Percentiles rank a stretch among this genome's conserved stretches.
Conservation (phyloP, 2,797 vertebrate species). For the Pampus argenteus region DNA sequence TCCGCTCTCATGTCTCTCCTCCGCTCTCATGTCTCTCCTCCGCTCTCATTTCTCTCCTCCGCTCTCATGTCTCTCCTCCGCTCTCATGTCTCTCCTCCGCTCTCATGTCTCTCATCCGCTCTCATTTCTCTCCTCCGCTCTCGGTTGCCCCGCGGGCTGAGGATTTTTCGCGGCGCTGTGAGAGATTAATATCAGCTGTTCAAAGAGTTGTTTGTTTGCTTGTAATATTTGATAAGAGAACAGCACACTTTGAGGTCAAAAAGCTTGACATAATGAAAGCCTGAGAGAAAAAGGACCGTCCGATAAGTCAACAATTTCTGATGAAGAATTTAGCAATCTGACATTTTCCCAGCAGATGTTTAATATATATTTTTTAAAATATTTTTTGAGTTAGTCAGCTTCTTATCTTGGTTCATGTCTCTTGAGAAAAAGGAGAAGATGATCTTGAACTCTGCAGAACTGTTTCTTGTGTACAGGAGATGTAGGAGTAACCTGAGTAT, state of each 20-base stretch:
- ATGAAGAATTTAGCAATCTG: slow-evolving; percentile 29
- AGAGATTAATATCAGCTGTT: slow-evolving; percentile 73
- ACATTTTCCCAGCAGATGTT: background rate
- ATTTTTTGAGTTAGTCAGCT: background rate
- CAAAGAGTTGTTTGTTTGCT: slow-evolving; percentile 78
- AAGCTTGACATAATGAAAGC: slow-evolving; percentile 68
- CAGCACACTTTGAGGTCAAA: slow-evolving; percentile 70
- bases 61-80: slow-evolving; percentile 36
- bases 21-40: slow-evolving; percentile 37
- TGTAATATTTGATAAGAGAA: slow-evolving; percentile 73
- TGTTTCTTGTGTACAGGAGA: background rate
- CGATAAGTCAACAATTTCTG: slow-evolving; percentile 29
- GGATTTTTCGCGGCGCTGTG: slow-evolving; percentile 46
- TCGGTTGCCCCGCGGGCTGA: slow-evolving; percentile 56
- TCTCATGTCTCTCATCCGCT: slow-evolving; percentile 40
- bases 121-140: slow-evolving; percentile 33
- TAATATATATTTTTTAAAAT: background rate
- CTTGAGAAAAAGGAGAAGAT: background rate
- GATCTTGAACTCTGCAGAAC: background rate
- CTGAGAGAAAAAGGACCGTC: slow-evolving; percentile 42
- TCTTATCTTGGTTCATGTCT: background rate
- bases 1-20: too few relatives aligned
- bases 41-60: slow-evolving; percentile 36
- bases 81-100: slow-evolving; percentile 37
- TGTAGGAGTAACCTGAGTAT: background rate